phyloP scores from a whole-genome alignment of 1,140 invertebrate genomes.

The Danaus melanippus region DNA sequence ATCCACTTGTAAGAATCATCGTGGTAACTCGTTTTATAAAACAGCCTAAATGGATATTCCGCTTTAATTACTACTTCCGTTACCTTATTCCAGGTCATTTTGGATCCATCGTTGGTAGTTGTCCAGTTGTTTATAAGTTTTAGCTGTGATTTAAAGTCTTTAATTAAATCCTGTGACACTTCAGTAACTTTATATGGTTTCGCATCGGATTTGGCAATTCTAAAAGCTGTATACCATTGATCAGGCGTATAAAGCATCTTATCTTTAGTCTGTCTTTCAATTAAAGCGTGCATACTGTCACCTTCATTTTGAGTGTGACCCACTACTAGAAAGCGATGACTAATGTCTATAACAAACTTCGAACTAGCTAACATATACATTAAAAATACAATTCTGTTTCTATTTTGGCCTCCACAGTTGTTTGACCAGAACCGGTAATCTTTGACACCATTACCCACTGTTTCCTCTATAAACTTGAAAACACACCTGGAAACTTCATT shows the following conservation, averaged over 20 bases:
- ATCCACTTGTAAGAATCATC: conserved; percentile 8
- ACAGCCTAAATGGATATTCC: too few species aligned
- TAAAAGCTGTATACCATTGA: conserved; percentile 12
- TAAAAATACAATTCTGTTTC: conserved; percentile 9
- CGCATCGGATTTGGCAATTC: conserved; percentile 11
- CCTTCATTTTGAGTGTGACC: too few species aligned
- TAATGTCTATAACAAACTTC: conserved; percentile 1
- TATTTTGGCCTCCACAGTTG: conserved; percentile 13
- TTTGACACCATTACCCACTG: conserved; percentile 8
- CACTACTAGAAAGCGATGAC: too few species aligned
- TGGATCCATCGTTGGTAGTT: conserved; percentile 10
- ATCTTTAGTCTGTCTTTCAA: too few species aligned
- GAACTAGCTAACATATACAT: conserved; percentile 2
- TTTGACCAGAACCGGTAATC: conserved; percentile 15
- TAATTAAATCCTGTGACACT: too few species aligned
- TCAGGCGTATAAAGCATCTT: too few species aligned
- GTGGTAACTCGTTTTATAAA: conserved; percentile 8
- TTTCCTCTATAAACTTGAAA: conserved; percentile 24
- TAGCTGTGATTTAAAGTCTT: too few species aligned
- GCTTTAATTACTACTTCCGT: conserved; percentile 10
- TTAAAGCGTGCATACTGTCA: too few species aligned
- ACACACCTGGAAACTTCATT: conserved; percentile 38
- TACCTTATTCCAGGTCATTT: conserved; percentile 13
- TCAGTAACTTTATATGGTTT: neutral
- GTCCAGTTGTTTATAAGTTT: conserved; percentile 8